A percentile compares a stretch with the other conserved stretches of the same genome.
These are phyloP conservation scores for Holcopasites calliopsidis DNA, from an alignment of 1,140 invertebrate genomes.

Conservation along the genomic window DNA sequence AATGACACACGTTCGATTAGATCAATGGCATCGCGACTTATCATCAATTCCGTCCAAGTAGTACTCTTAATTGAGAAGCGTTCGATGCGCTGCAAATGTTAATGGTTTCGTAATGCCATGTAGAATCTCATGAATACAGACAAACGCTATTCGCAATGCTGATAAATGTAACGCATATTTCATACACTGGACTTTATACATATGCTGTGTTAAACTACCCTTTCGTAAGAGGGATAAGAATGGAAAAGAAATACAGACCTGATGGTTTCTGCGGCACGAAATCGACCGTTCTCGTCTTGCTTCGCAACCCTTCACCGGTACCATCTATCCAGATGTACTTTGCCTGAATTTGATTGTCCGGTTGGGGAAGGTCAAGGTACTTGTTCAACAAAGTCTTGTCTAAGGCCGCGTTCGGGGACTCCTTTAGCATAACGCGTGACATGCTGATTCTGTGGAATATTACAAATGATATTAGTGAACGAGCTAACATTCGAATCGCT, in stretches of 20 bases:
- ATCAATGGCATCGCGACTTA: not conserved
- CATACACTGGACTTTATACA: too few relatives aligned
- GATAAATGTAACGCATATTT: not conserved
- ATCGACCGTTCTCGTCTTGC: conserved; percentile 93
- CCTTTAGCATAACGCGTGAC: conserved; percentile 80
- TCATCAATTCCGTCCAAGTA: not conserved
- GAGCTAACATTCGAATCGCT: not conserved
- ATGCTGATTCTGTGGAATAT: conserved; percentile 70
- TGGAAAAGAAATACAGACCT: conserved; percentile 75
- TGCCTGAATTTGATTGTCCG: conserved; percentile 88
- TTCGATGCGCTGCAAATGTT: not conserved
- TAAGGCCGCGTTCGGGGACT: conserved; percentile 86
- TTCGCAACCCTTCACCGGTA: conserved; percentile 91
- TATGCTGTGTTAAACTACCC: not conserved
- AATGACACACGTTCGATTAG: not conserved
- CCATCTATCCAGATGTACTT: conserved; percentile 99
- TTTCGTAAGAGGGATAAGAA: not conserved
- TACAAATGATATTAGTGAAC: not conserved
- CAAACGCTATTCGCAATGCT: not conserved
- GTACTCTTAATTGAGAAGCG: not conserved
- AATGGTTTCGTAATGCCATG: not conserved
- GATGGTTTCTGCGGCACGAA: conserved; percentile 87
- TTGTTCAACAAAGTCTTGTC: conserved; percentile 87
- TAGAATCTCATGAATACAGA: conserved; percentile 18
- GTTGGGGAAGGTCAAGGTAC: conserved; percentile 88